phyloP scores from a whole-genome alignment of 2,113 vertebrate genomes.

The Ursus arctos region DNA sequence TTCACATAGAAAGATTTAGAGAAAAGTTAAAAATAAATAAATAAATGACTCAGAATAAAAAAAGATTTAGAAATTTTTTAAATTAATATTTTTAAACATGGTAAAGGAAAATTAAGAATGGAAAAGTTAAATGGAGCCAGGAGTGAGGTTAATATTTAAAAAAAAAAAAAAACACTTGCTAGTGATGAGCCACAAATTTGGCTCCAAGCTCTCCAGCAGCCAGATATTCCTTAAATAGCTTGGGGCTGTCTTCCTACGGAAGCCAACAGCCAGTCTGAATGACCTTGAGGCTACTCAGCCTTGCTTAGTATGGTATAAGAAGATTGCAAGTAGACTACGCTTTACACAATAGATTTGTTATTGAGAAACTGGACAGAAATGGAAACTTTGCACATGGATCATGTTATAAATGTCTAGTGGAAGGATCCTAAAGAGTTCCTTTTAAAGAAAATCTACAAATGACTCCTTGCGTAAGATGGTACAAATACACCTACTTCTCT shows the following conservation, averaged over 20 bases:
- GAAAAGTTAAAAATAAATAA: not conserved
- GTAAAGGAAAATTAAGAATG: constrained; percentile 34
- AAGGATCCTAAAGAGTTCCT: not conserved
- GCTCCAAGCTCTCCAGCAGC: constrained; percentile 50
- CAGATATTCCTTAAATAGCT: constrained; percentile 78
- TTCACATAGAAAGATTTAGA: not conserved
- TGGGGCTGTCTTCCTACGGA: constrained; percentile 59
- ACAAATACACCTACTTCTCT: not conserved
- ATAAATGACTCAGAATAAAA: not conserved
- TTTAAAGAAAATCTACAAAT: constrained; percentile 44
- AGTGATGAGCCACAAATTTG: constrained; percentile 55
- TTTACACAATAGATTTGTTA: constrained; percentile 48
- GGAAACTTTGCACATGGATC: not conserved
- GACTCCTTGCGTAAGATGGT: not conserved
- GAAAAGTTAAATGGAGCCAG: constrained; percentile 24
- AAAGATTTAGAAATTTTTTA: not conserved
- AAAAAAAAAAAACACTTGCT: not conserved
- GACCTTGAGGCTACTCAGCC: constrained; percentile 71
- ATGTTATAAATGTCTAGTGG: not conserved
- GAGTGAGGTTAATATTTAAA: constrained; percentile 11
- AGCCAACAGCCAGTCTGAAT: constrained; percentile 59
- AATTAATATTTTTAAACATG: constrained; percentile 29
- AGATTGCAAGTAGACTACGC: constrained; percentile 13
- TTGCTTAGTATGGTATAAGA: constrained; percentile 39
- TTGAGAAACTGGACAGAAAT: constrained; percentile 31